Percentiles rank a stretch among this genome's conserved stretches.
These are phyloP conservation scores for Urocolius indicus DNA, from an alignment of 2,113 vertebrate species.

Conservation along the genomic window DNA sequence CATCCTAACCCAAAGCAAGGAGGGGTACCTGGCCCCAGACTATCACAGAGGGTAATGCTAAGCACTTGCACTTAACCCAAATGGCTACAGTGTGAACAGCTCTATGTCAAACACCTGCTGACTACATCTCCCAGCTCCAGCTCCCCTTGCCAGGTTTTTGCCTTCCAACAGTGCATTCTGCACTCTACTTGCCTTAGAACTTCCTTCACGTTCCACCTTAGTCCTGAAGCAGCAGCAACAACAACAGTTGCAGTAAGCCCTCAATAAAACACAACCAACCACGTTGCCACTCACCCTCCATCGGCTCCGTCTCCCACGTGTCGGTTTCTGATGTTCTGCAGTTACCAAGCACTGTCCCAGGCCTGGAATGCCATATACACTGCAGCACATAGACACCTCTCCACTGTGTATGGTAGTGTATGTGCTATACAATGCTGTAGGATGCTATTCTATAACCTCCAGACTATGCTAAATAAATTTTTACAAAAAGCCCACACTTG, in stretches of 20 bases:
- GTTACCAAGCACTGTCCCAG: background rate
- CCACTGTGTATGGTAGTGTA: slow-evolving; percentile 21
- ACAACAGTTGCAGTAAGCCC: background rate
- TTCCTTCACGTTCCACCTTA: background rate
- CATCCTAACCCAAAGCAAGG: rapidly evolving
- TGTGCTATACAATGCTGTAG: background rate
- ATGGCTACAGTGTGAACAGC: background rate
- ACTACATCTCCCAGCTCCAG: background rate
- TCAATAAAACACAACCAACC: rapidly evolving
- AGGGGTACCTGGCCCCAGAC: background rate
- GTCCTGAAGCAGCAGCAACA: rapidly evolving
- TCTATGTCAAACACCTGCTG: background rate
- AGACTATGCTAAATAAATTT: slow-evolving; percentile 76
- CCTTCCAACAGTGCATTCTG: background rate
- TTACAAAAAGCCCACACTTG: background rate
- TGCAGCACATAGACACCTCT: background rate
- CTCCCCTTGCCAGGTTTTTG: background rate
- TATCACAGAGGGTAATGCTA: background rate
- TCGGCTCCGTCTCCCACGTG: rapidly evolving
- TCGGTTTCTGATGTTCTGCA: rapidly evolving
- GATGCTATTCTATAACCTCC: background rate
- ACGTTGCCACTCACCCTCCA: background rate
- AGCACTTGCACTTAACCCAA: background rate
- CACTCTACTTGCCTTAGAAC: background rate
- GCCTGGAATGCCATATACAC: slow-evolving; percentile 55